Base-by-base conservation (phyloP, 2,888 invertebrate species). In the Perizoma flavofasciatum region DNA sequence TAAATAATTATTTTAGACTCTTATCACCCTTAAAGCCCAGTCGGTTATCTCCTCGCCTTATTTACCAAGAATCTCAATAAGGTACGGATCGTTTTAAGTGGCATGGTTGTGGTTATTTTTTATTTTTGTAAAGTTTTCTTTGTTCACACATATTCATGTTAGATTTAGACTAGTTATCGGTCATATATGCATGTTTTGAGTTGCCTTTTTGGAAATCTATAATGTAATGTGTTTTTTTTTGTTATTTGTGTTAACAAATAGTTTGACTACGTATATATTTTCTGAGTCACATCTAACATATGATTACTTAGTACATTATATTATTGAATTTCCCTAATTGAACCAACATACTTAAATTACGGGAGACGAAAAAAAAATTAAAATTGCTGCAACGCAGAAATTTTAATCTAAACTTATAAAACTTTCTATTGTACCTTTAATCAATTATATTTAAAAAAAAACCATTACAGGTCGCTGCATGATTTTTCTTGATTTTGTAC, bases 141-240 rank as follows among this genome's bases (percentile, higher is more conserved):
- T 51, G 72, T 75, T 79, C 85, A 88, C 88, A 88, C 86, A 86
- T 86, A 82, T 83, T 78, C 85, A 85, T 82, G 74, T 85, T 86
- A 85, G 82, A 78, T 71, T 69, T 69, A 61, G 54, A 43, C n/a
- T 40, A 32, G 22, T 43, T 35, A 9, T 50, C 50, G 51, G 49
- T 56, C 35, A 22, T 22, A 34, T 50, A 11, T 48, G 77, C 78
- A 78, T 79, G 75, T 40, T 55, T 59, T 58, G 35, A 51, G 44
- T 58, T 55, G 48, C 33, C 35, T 55, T 48, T 48, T 11, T 49
- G n/a, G 10, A 37, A 41, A 40, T 22, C 53, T 49, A 49, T 54
- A 43, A 49, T 61, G 61, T 56, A 61, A 52, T 55, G n/a, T 54
- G 6, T 9, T 32, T 7, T 34, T 33, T 47, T 22, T 45, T 32